Percentiles rank a stretch among this genome's conserved stretches.
phyloP scores from a whole-genome alignment of 1,140 invertebrate genomes.

The Acyrthosiphon pisum region DNA sequence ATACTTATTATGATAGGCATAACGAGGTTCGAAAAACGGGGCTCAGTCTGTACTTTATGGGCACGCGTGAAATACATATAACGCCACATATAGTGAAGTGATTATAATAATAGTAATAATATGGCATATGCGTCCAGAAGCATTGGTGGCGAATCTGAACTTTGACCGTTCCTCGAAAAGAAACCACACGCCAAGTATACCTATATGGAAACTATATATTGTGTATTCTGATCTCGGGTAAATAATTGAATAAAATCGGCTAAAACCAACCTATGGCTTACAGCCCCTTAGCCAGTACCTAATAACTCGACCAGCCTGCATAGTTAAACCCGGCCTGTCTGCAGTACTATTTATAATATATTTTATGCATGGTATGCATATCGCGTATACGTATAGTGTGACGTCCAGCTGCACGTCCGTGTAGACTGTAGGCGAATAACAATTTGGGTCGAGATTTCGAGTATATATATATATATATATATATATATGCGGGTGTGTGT shows the following conservation, averaged over 20 bases:
- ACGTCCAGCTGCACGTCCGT: not conserved
- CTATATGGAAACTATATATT: not conserved
- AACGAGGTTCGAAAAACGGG: no score
- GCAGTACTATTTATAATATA: not conserved
- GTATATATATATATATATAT: not conserved
- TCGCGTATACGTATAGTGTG: not conserved
- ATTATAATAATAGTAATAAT: no score
- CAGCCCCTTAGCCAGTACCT: not conserved
- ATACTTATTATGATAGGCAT: no score
- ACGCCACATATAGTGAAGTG: no score
- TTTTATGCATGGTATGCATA: not conserved
- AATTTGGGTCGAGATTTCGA: constrained; percentile 22
- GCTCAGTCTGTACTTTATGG: no score
- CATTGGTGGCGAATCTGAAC: not conserved
- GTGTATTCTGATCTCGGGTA: not conserved
- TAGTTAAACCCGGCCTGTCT: not conserved
- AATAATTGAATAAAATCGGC: not conserved
- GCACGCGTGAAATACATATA: no score
- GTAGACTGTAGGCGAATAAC: not conserved
- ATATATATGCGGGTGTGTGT: not conserved
- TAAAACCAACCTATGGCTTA: not conserved
- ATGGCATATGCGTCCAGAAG: not conserved
- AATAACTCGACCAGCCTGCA: not conserved
- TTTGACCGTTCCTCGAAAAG: not conserved
- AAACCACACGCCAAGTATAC: not conserved